Evolutionary conservation across 2,113 vertebrate species (phyloP), one percentile per base, ranked within the genome.

Genomic region (Callorhinus ursinus): DNA sequence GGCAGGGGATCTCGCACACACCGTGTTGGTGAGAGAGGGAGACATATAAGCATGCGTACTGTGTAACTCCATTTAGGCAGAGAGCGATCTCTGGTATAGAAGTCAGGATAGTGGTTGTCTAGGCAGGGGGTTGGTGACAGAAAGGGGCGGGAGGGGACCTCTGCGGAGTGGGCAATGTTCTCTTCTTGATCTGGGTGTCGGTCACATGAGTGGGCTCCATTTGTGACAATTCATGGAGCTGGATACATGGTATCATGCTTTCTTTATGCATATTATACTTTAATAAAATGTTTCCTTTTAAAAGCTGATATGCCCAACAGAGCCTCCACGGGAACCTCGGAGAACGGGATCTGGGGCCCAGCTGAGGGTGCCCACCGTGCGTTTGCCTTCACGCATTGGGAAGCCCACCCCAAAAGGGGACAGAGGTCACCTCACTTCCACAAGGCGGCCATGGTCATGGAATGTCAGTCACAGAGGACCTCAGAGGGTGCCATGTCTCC

Each of bases 1-100:
- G n/a, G 3, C 1, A 3, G 22, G 4, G 49, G 4, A 16, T 4
- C 46, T 14, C 51, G 5, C 12, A 1, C 49, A 8, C 2, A 1
- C 31, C 4, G 22, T 1, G n/a, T 11, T 1, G 46, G 18, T 0
- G 5, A 24, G 4, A 51, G 31, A 26, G 22, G 21, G 13, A n/a
- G 42, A 18, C 0, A 2, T 2, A 0, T 7, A 0, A 21, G 82
- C 1, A 4, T 4, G 7, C 1, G 0, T 11, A 4, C 22, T 1
- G 4, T 0, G 36, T 9, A 31, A 49, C 7, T 28, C n/a, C 59
- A 8, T 5, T 53, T 3, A 24, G 0, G 0, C 10, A 24, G 7
- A 13, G 55, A 7, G 5, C 14, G 1, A 0, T 24, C 36, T 51
- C 53, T 33, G 33, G 0, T 4, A 11, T 26, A 28, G 36, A 57